Evolutionary conservation across 92 coral and sea anemone genomes (phyloP), one percentile per base, ranked within the genome.

Genomic region (Phenganax subtilis): DNA sequence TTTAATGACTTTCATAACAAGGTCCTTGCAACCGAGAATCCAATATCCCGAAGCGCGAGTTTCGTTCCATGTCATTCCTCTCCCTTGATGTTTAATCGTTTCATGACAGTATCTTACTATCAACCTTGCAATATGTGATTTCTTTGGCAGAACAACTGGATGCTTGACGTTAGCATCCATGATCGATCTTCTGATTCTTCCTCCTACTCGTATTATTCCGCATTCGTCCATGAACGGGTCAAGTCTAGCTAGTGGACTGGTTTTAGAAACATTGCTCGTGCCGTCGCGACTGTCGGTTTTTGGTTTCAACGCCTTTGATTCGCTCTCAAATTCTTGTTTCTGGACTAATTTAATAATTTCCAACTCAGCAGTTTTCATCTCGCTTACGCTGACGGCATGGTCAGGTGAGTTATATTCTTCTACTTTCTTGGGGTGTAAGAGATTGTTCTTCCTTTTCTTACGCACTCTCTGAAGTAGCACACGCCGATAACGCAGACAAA

Each of bases 111-210:
- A 47, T 37, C 80, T 54, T 9, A 51, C 54, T 7, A 71, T 31
- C 14, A 71, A 11, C 51, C 29, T 37, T 14, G 80, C 20, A 20
- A 75, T 57, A 55, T 75, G 64, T 9, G 47, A 53, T 55, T 57
- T 57, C 65, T 55, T 75, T 57, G 80, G 80, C 58, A 75, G 28
- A 54, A 75, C 54, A 14, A 57, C 53, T 9, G 66, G 80, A 55
- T 75, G 80, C 25, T 75, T 75, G 57, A 75, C 66, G 25, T 57
- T 25, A 11, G 12, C 47, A 17, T 15, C 65, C 15, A 75, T 55
- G 53, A 31, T 75, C 8, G 80, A 53, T 54, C 80, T 75, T 75
- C 80, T 75, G 20, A 75, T 75, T 75, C 80, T 75, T 75, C 80
- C 80, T 75, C 80, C 80, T 51, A 75, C 80, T 55, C 64, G 57